phyloP scores from a whole-genome alignment of 2,888 invertebrate genomes.

The Nemotelus pantherinus region DNA sequence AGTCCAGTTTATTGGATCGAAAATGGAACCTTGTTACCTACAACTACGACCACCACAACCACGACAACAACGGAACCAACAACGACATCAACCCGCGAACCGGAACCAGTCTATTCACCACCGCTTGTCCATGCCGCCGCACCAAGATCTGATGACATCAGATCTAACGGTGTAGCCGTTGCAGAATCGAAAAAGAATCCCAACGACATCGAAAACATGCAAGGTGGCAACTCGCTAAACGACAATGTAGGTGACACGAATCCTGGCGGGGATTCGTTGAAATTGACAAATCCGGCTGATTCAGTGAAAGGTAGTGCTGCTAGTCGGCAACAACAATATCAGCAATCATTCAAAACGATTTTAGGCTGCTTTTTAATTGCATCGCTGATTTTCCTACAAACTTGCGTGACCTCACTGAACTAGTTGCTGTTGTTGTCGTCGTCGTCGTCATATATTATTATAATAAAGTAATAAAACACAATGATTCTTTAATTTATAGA shows the following conservation, averaged over 20 bases:
- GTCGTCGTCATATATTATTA: not conserved
- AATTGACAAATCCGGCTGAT: constrained; percentile 15
- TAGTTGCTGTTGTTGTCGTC: constrained; percentile 40
- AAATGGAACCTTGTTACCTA: constrained; percentile 82
- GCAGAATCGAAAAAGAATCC: constrained; percentile 40
- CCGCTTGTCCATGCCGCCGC: constrained; percentile 58
- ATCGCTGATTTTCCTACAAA: not conserved
- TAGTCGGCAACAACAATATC: constrained; percentile 6
- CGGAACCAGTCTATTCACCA: constrained; percentile 64
- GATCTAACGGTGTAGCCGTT: constrained; percentile 20
- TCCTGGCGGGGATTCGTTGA: constrained; percentile 14
- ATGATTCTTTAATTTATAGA: constrained; percentile 24
- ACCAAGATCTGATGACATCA: not conserved
- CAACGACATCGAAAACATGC: constrained; percentile 27
- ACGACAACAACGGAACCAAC: constrained; percentile 69
- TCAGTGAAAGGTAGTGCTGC: not conserved
- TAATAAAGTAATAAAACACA: not conserved
- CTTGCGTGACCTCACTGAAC: constrained; percentile 24
- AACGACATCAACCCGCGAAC: constrained; percentile 67
- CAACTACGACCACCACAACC: constrained; percentile 72
- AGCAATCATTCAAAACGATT: constrained; percentile 8
- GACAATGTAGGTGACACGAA: not conserved
- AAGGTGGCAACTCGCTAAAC: constrained; percentile 15
- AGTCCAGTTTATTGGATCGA: constrained; percentile 80
- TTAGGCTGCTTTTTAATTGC: constrained; percentile 27